A percentile compares a stretch with the other conserved stretches of the same genome.
phyloP scores from a whole-genome alignment of 2,797 vertebrate species.

The Ctenopoma kingsleyae region DNA sequence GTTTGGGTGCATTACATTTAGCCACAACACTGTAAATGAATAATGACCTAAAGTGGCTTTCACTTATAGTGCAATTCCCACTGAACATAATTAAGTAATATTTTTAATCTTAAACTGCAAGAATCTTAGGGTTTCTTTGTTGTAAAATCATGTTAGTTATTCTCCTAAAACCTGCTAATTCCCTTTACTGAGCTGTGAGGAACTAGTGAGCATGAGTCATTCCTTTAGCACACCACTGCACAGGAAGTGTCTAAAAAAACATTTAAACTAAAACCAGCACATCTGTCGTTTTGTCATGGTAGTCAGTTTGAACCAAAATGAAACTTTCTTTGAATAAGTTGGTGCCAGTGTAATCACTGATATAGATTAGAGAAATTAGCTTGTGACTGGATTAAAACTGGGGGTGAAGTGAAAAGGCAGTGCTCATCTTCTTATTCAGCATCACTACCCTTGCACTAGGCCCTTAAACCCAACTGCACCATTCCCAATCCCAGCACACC shows the following conservation, averaged over 20 bases:
- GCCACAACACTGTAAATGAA: constrained; percentile 14
- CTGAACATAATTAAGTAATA: not conserved
- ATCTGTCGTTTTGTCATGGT: not conserved
- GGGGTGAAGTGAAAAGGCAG: no score
- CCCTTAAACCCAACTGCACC: no score
- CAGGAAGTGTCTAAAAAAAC: no score
- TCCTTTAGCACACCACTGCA: no score
- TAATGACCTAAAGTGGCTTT: constrained; percentile 11
- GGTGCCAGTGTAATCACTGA: not conserved
- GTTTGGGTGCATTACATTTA: constrained; percentile 16
- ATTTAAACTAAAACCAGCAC: no score
- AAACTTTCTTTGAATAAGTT: not conserved
- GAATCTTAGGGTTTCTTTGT: not conserved
- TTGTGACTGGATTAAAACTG: no score
- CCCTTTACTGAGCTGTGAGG: not conserved
- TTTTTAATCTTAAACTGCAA: not conserved
- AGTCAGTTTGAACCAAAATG: not conserved
- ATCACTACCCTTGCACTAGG: no score
- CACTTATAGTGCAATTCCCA: not conserved
- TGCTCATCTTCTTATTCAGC: no score
- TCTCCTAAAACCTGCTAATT: constrained; percentile 9
- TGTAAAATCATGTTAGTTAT: not conserved
- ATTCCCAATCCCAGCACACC: no score
- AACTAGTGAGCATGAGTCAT: constrained; percentile 1
- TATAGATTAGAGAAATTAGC: no score